Percentiles rank a stretch among this genome's conserved stretches.
Conservation (phyloP, 2,113 vertebrate genomes). For the Strix aluco region DNA sequence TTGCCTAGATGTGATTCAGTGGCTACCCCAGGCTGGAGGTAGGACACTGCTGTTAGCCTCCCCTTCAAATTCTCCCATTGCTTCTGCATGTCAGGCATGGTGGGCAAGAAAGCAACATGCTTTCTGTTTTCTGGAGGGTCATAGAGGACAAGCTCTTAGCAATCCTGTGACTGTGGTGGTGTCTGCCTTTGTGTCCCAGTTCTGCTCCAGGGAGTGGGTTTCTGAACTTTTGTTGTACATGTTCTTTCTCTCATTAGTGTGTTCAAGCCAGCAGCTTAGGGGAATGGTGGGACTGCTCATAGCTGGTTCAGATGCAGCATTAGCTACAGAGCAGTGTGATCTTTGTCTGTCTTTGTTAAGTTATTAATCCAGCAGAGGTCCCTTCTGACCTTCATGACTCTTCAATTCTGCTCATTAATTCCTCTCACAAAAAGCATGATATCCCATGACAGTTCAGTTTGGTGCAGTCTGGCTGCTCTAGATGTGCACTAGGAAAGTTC, state of each 20-base stretch:
- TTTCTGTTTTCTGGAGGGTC: not conserved
- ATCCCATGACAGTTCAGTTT: not conserved
- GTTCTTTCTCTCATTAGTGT: not conserved
- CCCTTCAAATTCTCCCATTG: not conserved
- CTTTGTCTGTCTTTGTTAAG: not conserved
- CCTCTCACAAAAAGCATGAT: not conserved
- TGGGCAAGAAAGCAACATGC: accelerated
- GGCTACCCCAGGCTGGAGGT: not conserved
- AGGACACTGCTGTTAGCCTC: accelerated
- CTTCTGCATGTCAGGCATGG: accelerated
- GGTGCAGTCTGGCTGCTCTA: not conserved
- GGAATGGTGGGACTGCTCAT: not conserved
- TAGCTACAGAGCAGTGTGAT: not conserved
- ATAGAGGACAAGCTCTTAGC: accelerated
- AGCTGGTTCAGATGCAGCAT: not conserved
- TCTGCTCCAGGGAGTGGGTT: not conserved
- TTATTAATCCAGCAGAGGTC: not conserved
- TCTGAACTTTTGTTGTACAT: not conserved
- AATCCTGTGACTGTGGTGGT: accelerated
- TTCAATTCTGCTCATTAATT: not conserved
- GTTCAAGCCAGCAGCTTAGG: not conserved
- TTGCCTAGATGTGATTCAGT: not conserved
- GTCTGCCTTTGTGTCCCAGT: not conserved
- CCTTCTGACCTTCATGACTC: not conserved
- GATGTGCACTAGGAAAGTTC: not conserved